Evolutionary conservation across 1,140 invertebrate genomes (phyloP), one percentile per base, ranked within the genome.

Genomic region (Heliconius hermathena): DNA sequence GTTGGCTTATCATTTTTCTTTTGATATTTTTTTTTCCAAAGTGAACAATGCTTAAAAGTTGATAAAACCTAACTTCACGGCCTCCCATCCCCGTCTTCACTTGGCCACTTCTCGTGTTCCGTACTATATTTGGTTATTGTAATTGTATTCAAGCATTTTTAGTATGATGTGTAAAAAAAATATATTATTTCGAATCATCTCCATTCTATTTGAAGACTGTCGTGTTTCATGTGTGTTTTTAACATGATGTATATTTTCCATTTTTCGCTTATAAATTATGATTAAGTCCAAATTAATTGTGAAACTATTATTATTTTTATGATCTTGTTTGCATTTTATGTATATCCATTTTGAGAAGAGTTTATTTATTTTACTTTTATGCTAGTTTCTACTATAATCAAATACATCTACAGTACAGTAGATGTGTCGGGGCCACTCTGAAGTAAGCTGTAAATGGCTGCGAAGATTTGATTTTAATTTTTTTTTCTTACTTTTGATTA

Each of bases 121-220:
- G 0, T 8, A 20, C 49, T 52, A 2, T 52, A 52, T 52, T 52
- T 6, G 18, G 0, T 20, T 20, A 18, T 20, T 20, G 16, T 52
- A 18, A 6, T 20, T 52, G 18, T 57, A 18, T 54, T 54, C 6
- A 18, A 6, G 2, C 52, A 54, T 54, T 54, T 54, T 54, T 2
- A n/a, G 41, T 54, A 20, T 13, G 9, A 26, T 3, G n/a, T 57
- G 9, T 16, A n/a, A 22, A 22, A n/a, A 22, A 4, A 29, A 26
- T 5, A 66, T 29, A 66, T 26, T 5, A 8, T 26, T 29, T 26
- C n/a, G 22, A 66, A 5, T 66, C 22, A 26, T 66, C 60, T 16
- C 26, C 11, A 66, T 66, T 29, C n/a, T 66, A 18, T 29, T 66
- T 66, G 26, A 66, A 60, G 54, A 66, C 60, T 66, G 60, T 66